Evolutionary conservation across 2,888 invertebrate genomes (phyloP), one percentile per base, ranked within the genome.

Genomic region (Parnassius orleans): DNA sequence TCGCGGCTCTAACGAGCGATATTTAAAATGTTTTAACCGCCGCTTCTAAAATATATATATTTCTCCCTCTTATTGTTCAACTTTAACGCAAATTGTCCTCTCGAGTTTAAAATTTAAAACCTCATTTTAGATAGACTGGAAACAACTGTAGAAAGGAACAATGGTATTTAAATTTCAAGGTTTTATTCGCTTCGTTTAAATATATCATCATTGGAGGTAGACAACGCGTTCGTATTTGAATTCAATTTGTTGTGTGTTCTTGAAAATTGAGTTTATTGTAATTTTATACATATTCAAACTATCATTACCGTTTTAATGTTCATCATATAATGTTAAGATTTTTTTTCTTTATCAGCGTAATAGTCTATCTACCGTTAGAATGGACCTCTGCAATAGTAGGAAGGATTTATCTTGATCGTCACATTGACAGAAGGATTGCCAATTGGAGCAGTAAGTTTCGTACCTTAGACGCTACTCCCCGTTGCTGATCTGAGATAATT

Each of bases 91-190:
- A 48, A 57, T 54, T 50, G 48, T 60, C 59, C 47, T 48, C 19
- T 60, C 50, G 14, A 50, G 44, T 11, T 55, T 15, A 42, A 55
- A 53, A 57, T 43, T 42, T 42, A 48, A 60, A 60, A 48, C 46
- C 53, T 41, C 47, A 43, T 42, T 41, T 47, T 42, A 15, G 10
- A 24, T 46, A 50, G 15, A 57, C 10, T 43, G 42, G 41, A 47
- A 12, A 24, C 55, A 24, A 52, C 12, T 55, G 12, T 70, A 65
- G 69, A 72, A 69, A 70, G 69, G 69, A 64, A 64, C 61, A 57
- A 53, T 69, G 69, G 65, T 69, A 69, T 72, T 70, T 69, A 69
- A 69, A 68, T 68, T 67, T 69, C 69, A 72, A 72, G 72, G 72
- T 62, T 69, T 65, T 55, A 57, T 60, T 52, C 60, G 56, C 64